Evolutionary conservation across 2,113 vertebrate species (phyloP), one percentile per base, ranked within the genome.

Genomic region (Psettodes erumei): DNA sequence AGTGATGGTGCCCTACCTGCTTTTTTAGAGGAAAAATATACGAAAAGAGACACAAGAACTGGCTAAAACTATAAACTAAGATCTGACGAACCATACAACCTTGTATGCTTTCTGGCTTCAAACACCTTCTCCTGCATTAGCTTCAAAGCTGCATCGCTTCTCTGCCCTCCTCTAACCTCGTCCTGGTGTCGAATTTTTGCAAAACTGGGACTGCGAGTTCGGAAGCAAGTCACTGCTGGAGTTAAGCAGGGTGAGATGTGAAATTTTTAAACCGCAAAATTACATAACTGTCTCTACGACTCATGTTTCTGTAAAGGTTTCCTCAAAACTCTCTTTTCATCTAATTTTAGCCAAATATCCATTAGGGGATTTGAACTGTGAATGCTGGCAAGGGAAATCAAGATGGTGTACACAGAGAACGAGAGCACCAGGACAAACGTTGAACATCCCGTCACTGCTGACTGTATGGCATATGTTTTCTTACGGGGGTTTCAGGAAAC

Each of bases 161-260:
- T 59, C 42, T 54, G 32, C 27, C 23, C 23, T 21, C n/a, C 8
- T 64, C 47, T 60, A 50, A 48, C 47, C 6, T 21, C 32, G 67
- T 7, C 7, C 11, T n/a, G 10, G 70, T 75, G 61, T 69, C 53
- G 55, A 73, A 83, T 83, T 71, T n/a, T 79, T 61, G 47, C 71
- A 65, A 19, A 43, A n/a, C 19, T 77, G 61, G 38, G 43, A 37
- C 3, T 40, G n/a, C n/a, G 5, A 69, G n/a, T 27, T 54, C 56
- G n/a, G 25, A 28, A 40, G 21, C 27, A n/a, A 40, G 19, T 27
- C 37, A 68, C 55, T 42, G 45, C 16, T 5, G 27, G 30, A 65
- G 35, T 37, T 38, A 21, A 55, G 54, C 48, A 9, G 42, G 35
- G 21, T 5, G 7, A 50, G 12, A 67, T 5, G 32, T 45, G n/a